Evolutionary conservation across 2,888 invertebrate genomes (phyloP), one percentile per base, ranked within the genome.

Genomic region (Ctenicera cuprea): DNA sequence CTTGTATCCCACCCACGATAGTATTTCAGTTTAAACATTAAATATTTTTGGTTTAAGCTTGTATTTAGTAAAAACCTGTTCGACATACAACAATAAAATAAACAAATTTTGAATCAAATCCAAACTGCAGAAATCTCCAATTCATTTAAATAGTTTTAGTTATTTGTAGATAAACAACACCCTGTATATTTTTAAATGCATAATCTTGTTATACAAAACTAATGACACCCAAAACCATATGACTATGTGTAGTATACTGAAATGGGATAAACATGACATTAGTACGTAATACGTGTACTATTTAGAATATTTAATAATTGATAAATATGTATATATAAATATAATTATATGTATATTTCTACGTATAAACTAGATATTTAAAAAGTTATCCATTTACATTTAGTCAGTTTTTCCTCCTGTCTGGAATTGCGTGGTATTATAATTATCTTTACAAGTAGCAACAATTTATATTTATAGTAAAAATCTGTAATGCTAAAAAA

Each of bases 171-270:
- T 9, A 57, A 57, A 33, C 12, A 41, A 59, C 59, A 59, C 33
- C 59, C 59, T 59, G 59, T 38, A 59, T 37, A 41, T 38, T 18
- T 7, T 12, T 54, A 59, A 59, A 59, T 38, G 38, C 59, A 33
- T n/a, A 12, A 59, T 37, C 37, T 30, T 54, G 30, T 48, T 63
- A 33, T 66, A 66, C 33, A 66, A 66, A 50, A 54, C 41, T 66
- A 57, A 67, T 59, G 45, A 69, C 45, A 69, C 69, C 68, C 62
- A 62, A 69, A 62, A 69, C 69, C 69, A 62, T 59, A 38, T 20
- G 20, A 59, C 59, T 59, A 54, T 54, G 22, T 69, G 30, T 62
- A 52, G 20, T 62, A 67, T 30, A 67, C 41, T 33, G 37, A 16
- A 57, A 57, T 45, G 59, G 38, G 41, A 57, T 45, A 67, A 57